phyloP scores from a whole-genome alignment of 2,113 vertebrate species.

The Prionailurus bengalensis region DNA sequence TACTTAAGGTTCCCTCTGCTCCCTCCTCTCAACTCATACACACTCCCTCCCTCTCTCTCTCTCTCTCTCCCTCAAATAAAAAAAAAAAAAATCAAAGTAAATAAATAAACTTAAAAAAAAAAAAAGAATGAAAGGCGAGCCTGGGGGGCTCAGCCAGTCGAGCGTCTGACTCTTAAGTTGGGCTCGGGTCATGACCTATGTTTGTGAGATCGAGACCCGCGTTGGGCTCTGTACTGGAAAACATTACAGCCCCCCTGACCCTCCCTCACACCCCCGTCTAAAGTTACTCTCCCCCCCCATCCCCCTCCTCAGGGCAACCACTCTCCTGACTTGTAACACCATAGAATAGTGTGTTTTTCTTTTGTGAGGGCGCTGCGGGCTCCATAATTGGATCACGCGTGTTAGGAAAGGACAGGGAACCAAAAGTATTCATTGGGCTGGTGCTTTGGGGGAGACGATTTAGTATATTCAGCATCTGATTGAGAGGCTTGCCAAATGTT shows the following conservation, averaged over 20 bases:
- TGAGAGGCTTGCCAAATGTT: neutral
- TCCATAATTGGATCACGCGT: neutral
- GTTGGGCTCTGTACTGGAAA: neutral
- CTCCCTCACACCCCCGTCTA: neutral
- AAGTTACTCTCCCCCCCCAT: neutral
- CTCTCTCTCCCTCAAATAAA: neutral
- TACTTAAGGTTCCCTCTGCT: neutral
- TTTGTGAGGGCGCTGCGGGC: fast-evolving
- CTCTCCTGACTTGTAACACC: neutral
- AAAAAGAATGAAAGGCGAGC: too few species aligned
- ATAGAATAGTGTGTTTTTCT: too few species aligned
- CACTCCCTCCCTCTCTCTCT: neutral
- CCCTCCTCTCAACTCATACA: too few species aligned
- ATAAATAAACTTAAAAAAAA: too few species aligned
- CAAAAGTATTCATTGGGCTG: neutral
- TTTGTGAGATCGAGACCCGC: too few species aligned
- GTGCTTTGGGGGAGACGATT: neutral
- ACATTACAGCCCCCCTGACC: too few species aligned
- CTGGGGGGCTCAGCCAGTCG: too few species aligned
- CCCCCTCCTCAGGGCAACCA: neutral
- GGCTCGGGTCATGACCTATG: too few species aligned
- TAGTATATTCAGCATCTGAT: neutral
- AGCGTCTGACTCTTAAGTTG: too few species aligned
- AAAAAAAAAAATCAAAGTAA: too few species aligned
- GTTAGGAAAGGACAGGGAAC: neutral